phyloP scores from a whole-genome alignment of 2,113 vertebrate species.

The Oryctolagus cuniculus region DNA sequence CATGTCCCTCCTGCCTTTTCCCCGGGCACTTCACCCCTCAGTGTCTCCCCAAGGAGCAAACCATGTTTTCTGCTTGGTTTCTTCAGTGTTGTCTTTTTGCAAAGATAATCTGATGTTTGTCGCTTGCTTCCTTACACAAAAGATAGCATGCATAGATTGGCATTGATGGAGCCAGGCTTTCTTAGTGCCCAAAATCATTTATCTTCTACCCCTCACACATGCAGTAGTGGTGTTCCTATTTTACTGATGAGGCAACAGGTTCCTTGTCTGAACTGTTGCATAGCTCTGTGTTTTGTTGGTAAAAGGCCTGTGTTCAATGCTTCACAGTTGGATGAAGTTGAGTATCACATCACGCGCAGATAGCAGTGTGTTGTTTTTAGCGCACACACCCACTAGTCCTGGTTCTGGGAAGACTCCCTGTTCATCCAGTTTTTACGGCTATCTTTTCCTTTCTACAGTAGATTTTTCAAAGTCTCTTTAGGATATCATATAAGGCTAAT shows the following conservation, averaged over 20 bases:
- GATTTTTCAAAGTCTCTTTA: not conserved
- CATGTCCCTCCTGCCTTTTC: not conserved
- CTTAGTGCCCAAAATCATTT: not conserved
- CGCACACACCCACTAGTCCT: not conserved
- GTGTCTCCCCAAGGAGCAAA: not conserved
- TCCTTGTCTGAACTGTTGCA: not conserved
- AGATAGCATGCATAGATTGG: too few relatives aligned
- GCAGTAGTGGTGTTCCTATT: not conserved
- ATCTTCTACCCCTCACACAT: not conserved
- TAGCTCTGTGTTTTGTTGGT: not conserved
- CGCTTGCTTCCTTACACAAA: not conserved
- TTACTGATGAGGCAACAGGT: not conserved
- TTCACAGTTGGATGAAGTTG: not conserved
- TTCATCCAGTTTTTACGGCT: not conserved
- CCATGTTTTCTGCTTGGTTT: not conserved
- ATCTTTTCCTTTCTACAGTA: not conserved
- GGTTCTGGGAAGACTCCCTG: not conserved
- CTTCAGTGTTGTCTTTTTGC: not conserved
- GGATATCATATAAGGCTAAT: not conserved
- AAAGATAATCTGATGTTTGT: not conserved
- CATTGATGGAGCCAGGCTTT: not conserved
- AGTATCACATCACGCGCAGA: not conserved
- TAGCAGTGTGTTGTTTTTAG: not conserved
- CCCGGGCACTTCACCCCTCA: not conserved
- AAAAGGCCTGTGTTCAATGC: not conserved